phyloP scores from a whole-genome alignment of 1,140 invertebrate genomes.

The Diploscapter pachys region DNA sequence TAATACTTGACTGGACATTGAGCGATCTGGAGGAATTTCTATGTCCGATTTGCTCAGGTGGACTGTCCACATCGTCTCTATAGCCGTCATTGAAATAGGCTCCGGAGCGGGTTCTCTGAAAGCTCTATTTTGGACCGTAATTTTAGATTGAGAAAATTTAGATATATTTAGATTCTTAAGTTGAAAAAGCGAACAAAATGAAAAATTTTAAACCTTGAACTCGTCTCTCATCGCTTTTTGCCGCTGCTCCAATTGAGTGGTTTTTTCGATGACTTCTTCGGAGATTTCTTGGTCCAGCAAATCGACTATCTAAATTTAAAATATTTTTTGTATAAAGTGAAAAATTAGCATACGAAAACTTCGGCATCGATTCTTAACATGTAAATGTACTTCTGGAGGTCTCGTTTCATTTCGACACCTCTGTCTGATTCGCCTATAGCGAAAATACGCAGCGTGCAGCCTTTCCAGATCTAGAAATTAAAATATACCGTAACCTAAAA shows the following conservation, averaged over 20 bases:
- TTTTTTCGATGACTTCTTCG: constrained; percentile 95
- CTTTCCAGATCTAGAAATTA: constrained; percentile 72
- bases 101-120: constrained; percentile 38
- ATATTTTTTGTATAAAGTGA: constrained; percentile 1
- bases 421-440: constrained; percentile 97
- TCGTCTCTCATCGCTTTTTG: constrained; percentile 68
- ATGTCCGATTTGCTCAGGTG: not conserved
- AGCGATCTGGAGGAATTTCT: constrained; percentile 1
- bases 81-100: constrained; percentile 39
- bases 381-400: constrained; percentile 57
- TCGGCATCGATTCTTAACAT: constrained; percentile 57
- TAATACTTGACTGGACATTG: too few species aligned
- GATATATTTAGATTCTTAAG: too few species aligned
- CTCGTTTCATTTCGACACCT: constrained; percentile 61
- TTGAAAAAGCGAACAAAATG: too few species aligned
- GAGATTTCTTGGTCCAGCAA: constrained; percentile 52
- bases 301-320: constrained; percentile 46
- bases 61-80: constrained; percentile 31
- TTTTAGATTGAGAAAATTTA: too few species aligned
- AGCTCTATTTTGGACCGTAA: not conserved
- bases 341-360: constrained; percentile 45
- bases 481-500: too few species aligned
- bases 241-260: constrained; percentile 95
- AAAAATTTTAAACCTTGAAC: not conserved
- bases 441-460: constrained; percentile 95